A percentile compares a stretch with the other conserved stretches of the same genome.
Conservation (phyloP, 2,888 invertebrate species). For the Formica aserva region DNA sequence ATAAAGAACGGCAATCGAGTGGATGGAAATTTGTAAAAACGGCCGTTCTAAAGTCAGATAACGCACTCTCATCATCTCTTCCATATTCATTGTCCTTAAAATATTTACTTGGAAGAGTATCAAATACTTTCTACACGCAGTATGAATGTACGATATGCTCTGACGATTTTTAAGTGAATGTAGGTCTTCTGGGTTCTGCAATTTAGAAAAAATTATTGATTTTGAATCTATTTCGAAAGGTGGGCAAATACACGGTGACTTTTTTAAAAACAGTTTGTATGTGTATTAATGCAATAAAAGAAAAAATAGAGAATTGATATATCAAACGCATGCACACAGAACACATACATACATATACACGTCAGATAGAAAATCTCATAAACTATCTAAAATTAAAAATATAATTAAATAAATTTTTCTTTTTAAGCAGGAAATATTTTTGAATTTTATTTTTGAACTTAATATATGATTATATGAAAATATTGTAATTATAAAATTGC, state of each 20-base stretch:
- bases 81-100: neutral
- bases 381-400: neutral
- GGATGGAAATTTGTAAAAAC: neutral
- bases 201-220: constrained; percentile 5
- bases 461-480: neutral
- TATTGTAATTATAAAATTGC: constrained; percentile 10
- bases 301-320: neutral
- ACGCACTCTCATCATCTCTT: neutral
- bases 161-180: neutral
- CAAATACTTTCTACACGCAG: neutral
- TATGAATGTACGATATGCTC: neutral
- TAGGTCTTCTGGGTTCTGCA: neutral
- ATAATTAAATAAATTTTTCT: neutral
- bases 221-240: neutral
- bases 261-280: neutral
- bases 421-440: neutral
- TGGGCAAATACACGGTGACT: neutral
- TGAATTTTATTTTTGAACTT: neutral
- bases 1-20: neutral
- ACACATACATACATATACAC: neutral
- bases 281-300: neutral
- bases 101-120: neutral
- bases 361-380: neutral
- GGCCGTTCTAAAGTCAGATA: neutral
- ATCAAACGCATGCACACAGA: neutral